Base-by-base conservation (phyloP, 2,797 vertebrate species). In the Gastrophryne carolinensis region DNA sequence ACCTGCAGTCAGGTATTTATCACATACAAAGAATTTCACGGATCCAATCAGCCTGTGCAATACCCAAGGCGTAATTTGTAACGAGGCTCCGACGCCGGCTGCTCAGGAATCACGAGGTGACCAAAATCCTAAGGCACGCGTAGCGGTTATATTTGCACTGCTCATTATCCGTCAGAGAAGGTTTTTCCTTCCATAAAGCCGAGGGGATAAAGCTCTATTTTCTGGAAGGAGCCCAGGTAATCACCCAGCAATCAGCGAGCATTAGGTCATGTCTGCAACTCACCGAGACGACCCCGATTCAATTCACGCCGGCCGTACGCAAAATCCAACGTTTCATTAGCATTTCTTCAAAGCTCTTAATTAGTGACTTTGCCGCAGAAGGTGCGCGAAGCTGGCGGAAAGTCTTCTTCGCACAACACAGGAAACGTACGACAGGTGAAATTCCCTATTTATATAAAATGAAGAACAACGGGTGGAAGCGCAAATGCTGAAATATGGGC, bases 251-350 rank as follows among this genome's bases (percentile, higher is more conserved):
- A 72, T 72, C 69, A 72, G 12, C 5, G 21, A 10, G 23, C 41
- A 72, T 72, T 62, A 72, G 21, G 57, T 72, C 69, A 72, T 72
- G 69, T 72, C 69, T 72, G 19, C 57, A n/a, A 24, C n/a, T 61
- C 15, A 29, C 11, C 54, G 41, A 60, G 27, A 44, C 32, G 5
- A 17, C 24, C 52, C 52, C 56, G 57, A 69, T 41, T 53, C 12
- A 60, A 50, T 34, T 35, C 58, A 26, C 69, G 37, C 26, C n/a
- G 41, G 57, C 62, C 57, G 37, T 44, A 72, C 29, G 32, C 37
- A 10, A 52, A 26, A 60, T 62, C 21, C 26, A 72, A 61, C 19
- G 54, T 19, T 24, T 26, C 58, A 49, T 72, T 58, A 72, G 39
- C 57, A 37, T 34, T 2, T 32, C 54, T 17, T 57, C 27, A 10